These are phyloP conservation scores for Macquaria ambigua DNA, from an alignment of 2,113 vertebrate species.

Conservation along the genomic window DNA sequence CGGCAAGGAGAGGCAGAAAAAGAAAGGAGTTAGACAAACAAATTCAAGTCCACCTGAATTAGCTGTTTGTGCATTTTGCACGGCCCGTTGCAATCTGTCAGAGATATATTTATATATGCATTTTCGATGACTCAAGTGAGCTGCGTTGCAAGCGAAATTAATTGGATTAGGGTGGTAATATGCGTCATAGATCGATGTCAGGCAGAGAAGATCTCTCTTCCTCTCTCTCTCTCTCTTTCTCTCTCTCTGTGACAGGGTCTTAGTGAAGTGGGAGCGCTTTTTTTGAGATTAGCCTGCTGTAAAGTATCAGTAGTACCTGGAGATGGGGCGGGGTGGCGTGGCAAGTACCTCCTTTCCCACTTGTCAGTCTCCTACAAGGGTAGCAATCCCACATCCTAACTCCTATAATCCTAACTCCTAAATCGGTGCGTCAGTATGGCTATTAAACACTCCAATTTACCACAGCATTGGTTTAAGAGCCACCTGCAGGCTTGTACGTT, in stretches of 20 bases:
- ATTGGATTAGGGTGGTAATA: constrained; percentile 80
- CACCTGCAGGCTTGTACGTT: constrained; percentile 1
- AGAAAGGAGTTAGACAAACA: constrained; percentile 29
- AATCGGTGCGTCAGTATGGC: constrained; percentile 10
- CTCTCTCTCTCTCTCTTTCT: constrained; percentile 7
- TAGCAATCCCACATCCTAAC: constrained; percentile 41
- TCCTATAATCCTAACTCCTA: constrained; percentile 18
- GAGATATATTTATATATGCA: constrained; percentile 69
- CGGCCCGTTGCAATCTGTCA: constrained; percentile 48
- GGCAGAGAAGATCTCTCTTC: constrained; percentile 67
- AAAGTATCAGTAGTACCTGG: constrained; percentile 45
- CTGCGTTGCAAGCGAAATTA: constrained; percentile 66
- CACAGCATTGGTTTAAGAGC: constrained; percentile 20
- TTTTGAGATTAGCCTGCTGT: constrained; percentile 62
- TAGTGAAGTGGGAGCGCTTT: constrained; percentile 59
- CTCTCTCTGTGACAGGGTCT: constrained; percentile 50
- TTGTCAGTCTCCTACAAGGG: constrained; percentile 51
- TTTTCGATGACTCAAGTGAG: constrained; percentile 74
- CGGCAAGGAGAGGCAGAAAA: not conserved
- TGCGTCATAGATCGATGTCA: constrained; percentile 81
- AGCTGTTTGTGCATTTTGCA: constrained; percentile 68
- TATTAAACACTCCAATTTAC: constrained; percentile 31
- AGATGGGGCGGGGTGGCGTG: constrained; percentile 21
- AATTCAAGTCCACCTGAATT: constrained; percentile 51
- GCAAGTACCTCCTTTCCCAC: constrained; percentile 62